Base-by-base conservation (phyloP, 1,140 invertebrate genomes). In the Euglossa dilemma region DNA sequence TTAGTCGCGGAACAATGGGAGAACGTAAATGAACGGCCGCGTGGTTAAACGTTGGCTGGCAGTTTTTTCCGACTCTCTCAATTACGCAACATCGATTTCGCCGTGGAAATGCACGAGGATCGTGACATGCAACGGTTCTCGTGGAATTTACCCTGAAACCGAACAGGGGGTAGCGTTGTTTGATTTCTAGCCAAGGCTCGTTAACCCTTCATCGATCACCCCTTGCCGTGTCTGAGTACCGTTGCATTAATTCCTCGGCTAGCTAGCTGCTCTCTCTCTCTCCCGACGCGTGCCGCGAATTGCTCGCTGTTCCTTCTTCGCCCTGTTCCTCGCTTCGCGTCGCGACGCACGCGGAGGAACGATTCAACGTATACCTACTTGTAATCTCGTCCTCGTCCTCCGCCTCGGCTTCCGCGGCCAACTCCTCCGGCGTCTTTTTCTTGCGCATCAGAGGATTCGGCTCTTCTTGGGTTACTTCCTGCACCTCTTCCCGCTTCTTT, bases 361-460 rank as follows among this genome's bases (percentile, higher is more conserved):
- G n/a, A n/a, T n/a, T n/a, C n/a, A n/a, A n/a, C n/a, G n/a, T 18
- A 25, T 84, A 96, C 97, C 97, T 96, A 99, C 98, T 99, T 94
- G 98, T 98, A 94, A 99, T 98, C 94, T 99, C 98, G 92, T 99
- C 98, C 94, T 99, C 97, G 91, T 99, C 98, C 91, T 97, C 98
- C 63, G 97, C 97, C 94, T 99, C 98, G 18, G 98, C 98, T 94
- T 99, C 99, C 36, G 98, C 97, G 59, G 98, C 99, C 84, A 99
- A 94, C 94, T 99, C 98, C 93, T 99, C 99, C 0, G 98, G 98
- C 57, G 98, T 99, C 95, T 99, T 99, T 95, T 99, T 99, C 96
- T 98, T 99, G 91, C 98, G 97, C 98, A 98, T 98, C 92, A 97
- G 95, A 71, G 96, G 98, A 94, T 98, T 98, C 80, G 97, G 97